These are phyloP conservation scores for Lasioglossum albipes DNA, from an alignment of 1,140 invertebrate species.

Conservation along the genomic window DNA sequence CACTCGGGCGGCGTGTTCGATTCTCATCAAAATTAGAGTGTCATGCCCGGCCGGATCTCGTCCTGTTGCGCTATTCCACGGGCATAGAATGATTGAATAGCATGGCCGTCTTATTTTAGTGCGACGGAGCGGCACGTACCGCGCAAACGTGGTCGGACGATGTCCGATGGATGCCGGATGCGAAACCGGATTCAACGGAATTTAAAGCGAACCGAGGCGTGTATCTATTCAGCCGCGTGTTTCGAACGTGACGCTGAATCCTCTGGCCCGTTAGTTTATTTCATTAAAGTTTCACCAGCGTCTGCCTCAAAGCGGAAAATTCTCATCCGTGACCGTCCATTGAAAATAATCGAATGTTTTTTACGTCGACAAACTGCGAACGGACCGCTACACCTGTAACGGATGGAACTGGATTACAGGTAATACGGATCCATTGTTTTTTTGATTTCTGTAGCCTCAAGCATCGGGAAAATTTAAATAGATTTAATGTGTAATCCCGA, in stretches of 20 bases:
- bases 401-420: no score
- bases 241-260: slow-evolving; percentile 1
- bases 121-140: neutral
- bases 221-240: neutral
- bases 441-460: no score
- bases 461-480: no score
- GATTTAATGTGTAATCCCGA: no score
- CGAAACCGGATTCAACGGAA: neutral
- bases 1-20: no score
- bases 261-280: neutral
- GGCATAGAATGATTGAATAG: neutral
- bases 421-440: no score
- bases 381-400: no score
- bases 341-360: neutral
- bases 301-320: neutral
- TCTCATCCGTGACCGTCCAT: neutral
- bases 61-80: neutral
- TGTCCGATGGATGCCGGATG: neutral
- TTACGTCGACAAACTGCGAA: neutral
- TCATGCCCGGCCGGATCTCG: no score
- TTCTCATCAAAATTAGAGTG: no score
- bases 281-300: neutral
- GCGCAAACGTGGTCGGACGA: neutral
- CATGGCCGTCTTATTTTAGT: neutral
- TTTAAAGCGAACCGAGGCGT: neutral